Conservation (phyloP, 2,888 invertebrate species). For the Augochlorella aurata region DNA sequence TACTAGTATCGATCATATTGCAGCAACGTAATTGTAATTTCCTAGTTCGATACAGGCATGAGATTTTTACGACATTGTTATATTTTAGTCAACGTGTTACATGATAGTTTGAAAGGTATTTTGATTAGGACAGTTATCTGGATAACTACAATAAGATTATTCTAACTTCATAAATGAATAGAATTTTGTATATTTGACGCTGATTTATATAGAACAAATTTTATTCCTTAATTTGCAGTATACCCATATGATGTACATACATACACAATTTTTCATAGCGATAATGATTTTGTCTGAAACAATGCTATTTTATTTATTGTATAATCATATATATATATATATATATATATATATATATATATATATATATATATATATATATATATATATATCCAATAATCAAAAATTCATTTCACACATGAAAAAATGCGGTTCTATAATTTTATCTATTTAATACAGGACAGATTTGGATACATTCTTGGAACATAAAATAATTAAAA, state of each 20-base stretch:
- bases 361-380: background rate
- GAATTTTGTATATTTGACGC: background rate
- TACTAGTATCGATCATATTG: background rate
- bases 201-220: background rate
- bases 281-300: conserved; percentile 6
- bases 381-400: background rate
- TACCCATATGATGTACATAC: background rate
- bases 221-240: background rate
- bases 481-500: background rate
- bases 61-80: no score
- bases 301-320: conserved; percentile 19
- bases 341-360: background rate
- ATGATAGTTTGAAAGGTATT: background rate
- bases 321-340: background rate
- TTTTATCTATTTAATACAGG: background rate
- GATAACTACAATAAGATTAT: background rate
- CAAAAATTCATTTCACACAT: background rate
- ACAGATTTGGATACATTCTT: background rate
- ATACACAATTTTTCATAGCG: background rate
- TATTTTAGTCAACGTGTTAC: conserved; percentile 10
- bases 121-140: background rate
- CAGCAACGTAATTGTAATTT: no score
- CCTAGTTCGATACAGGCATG: no score
- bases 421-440: background rate
- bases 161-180: background rate